phyloP scores from a whole-genome alignment of 2,797 vertebrate species.

The Antennarius maculatus region DNA sequence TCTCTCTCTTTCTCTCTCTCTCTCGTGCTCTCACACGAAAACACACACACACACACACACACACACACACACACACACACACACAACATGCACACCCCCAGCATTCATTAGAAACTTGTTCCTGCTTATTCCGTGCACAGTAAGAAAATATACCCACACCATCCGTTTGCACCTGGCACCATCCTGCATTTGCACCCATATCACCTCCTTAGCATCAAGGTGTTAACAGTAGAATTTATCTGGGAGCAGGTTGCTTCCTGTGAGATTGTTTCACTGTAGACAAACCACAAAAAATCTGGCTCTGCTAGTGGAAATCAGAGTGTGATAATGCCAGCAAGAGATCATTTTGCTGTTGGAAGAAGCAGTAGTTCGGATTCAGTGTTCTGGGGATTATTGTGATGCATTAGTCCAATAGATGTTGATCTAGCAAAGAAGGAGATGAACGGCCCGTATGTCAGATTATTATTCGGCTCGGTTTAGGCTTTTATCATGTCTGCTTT shows the following conservation, averaged over 20 bases:
- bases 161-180: conserved; percentile 35
- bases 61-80: conserved; percentile 32
- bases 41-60: conserved; percentile 8
- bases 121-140: conserved; percentile 37
- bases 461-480: conserved; percentile 57
- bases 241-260: conserved; percentile 42
- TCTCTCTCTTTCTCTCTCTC: conserved; percentile 24
- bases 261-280: conserved; percentile 28
- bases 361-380: conserved; percentile 46
- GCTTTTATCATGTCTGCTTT: conserved; percentile 58
- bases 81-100: conserved; percentile 22
- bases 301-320: conserved; percentile 50
- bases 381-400: conserved; percentile 65
- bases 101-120: conserved; percentile 61
- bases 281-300: conserved; percentile 50
- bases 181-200: conserved; percentile 33
- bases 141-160: conserved; percentile 55
- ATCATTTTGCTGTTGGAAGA: conserved; percentile 50
- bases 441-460: conserved; percentile 68
- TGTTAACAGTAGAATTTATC: conserved; percentile 38
- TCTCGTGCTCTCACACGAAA: conserved; percentile 23
- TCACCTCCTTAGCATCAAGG: conserved; percentile 38
- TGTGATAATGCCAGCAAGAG: conserved; percentile 38
- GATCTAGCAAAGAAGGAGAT: conserved; percentile 69
- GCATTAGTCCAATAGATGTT: conserved; percentile 72